A percentile compares a stretch with the other conserved stretches of the same genome.
Evolutionary conservation across 2,113 vertebrate species (phyloP).

Genomic region (Carassius carassius): DNA sequence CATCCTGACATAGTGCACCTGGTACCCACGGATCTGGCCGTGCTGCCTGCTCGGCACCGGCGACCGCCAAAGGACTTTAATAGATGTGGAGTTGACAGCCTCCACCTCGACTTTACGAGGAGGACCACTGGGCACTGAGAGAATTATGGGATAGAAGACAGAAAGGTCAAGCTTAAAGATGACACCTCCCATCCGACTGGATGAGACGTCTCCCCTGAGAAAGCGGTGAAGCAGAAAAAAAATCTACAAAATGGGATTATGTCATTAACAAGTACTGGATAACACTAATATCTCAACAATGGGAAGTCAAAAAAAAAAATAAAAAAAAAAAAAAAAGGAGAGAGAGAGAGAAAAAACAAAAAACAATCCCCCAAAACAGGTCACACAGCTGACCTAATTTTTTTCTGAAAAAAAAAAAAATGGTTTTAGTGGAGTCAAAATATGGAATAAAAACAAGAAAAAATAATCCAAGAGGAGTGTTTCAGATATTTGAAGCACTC

Average conservation of each 20-base stretch:
- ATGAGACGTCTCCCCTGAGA: conserved; percentile 62
- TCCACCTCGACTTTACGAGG: conserved; percentile 99
- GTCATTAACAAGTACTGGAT: conserved; percentile 75
- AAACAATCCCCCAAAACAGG: conserved; percentile 79
- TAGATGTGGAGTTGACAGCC: conserved; percentile 98
- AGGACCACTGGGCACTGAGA: conserved; percentile 99
- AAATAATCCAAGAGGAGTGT: conserved; percentile 94
- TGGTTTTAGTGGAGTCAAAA: conserved; percentile 90
- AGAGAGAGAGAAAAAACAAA: conserved; percentile 75
- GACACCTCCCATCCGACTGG: conserved; percentile 71
- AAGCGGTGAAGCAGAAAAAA: conserved; percentile 70
- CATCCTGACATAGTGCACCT: conserved; percentile 98
- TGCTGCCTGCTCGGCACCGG: conserved; percentile 98
- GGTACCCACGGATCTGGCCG: conserved; percentile 97
- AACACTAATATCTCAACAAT: conserved; percentile 82
- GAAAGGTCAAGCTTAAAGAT: conserved; percentile 85
- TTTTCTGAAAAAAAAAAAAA: conserved; percentile 78
- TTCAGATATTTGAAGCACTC: conserved; percentile 91
- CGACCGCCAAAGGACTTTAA: conserved; percentile 98
- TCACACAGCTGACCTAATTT: conserved; percentile 76
- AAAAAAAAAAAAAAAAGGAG: conserved; percentile 74
- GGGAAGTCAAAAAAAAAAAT: conserved; percentile 81
- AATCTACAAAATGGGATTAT: conserved; percentile 80
- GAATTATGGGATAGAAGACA: conserved; percentile 95
- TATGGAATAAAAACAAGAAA: conserved; percentile 97